Conservation (phyloP, 2,888 invertebrate species). For the Dugesia japonica region DNA sequence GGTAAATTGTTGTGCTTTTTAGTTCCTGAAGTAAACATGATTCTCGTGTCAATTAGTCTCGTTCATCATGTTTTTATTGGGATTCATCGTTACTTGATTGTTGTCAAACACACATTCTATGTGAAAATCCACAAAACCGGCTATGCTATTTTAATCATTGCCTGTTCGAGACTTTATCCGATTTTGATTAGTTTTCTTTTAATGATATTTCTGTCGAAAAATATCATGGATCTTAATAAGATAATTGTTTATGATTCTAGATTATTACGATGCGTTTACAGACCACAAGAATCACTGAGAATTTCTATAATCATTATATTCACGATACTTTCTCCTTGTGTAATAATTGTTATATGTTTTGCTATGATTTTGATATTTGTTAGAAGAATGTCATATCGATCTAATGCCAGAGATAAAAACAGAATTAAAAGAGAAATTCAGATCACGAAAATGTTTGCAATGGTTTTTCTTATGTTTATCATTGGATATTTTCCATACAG, state of each 20-base stretch:
- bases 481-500: constrained; percentile 45
- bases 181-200: constrained; percentile 39
- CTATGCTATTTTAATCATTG: constrained; percentile 42
- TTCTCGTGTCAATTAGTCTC: constrained; percentile 42
- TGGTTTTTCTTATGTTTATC: constrained; percentile 44
- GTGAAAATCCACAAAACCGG: constrained; percentile 43
- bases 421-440: constrained; percentile 43
- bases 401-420: constrained; percentile 37
- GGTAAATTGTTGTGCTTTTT: constrained; percentile 42
- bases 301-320: constrained; percentile 42
- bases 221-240: neutral
- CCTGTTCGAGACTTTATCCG: constrained; percentile 42
- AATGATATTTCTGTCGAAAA: constrained; percentile 1
- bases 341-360: constrained; percentile 43
- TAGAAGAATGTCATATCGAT: constrained; percentile 40
- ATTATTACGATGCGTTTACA: constrained; percentile 42
- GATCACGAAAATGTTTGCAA: constrained; percentile 47
- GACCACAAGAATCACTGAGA: constrained; percentile 40
- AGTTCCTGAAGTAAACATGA: constrained; percentile 42
- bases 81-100: constrained; percentile 44
- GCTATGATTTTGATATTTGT: constrained; percentile 44
- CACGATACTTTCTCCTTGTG: constrained; percentile 44
- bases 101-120: constrained; percentile 43
- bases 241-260: constrained; percentile 43
- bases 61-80: constrained; percentile 46